These are phyloP conservation scores for Ibidorhyncha struthersii DNA, from an alignment of 2,113 vertebrate species.

Conservation along the genomic window DNA sequence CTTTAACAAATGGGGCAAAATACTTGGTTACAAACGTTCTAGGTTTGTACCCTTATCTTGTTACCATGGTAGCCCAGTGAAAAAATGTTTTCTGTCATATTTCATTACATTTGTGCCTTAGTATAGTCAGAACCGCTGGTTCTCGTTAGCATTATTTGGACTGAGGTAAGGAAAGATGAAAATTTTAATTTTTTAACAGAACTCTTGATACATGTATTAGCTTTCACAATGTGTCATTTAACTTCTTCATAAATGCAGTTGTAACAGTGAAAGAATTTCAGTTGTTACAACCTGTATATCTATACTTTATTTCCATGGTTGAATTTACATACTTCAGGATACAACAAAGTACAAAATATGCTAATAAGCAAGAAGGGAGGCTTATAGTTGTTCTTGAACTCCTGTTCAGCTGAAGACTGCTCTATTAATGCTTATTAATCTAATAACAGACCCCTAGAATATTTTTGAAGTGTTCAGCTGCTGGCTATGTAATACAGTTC, in stretches of 20 bases:
- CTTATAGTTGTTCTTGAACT: not conserved
- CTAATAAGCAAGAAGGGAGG: not conserved
- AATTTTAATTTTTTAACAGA: not conserved
- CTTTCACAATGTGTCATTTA: not conserved
- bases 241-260: not conserved
- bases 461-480: not conserved
- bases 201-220: not conserved
- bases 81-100: not conserved
- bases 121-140: not conserved
- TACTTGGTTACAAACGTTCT: not conserved
- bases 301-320: not conserved
- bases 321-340: not conserved
- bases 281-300: not conserved
- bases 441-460: not conserved
- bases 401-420: not conserved
- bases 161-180: not conserved
- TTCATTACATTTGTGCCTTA: not conserved
- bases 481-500: not conserved
- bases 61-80: not conserved
- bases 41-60: not conserved
- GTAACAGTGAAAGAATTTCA: not conserved
- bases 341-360: not conserved
- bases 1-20: not conserved
- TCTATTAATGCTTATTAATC: not conserved
- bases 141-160: not conserved